Evolutionary conservation across 2,113 vertebrate species (phyloP).

Genomic region (Paramormyrops kingsleyae): DNA sequence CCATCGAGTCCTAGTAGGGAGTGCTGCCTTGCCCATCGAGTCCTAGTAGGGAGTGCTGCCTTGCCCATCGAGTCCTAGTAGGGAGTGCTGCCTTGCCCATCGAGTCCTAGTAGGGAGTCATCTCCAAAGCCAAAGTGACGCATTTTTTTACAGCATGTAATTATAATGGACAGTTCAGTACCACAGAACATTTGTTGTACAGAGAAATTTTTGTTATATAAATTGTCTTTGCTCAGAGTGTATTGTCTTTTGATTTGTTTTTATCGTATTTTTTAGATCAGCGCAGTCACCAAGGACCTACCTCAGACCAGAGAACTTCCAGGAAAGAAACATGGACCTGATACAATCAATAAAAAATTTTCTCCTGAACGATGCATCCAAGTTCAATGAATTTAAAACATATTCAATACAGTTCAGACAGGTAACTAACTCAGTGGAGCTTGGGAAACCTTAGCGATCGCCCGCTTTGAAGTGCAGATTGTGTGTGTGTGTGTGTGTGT

Average conservation of each 20-base stretch:
- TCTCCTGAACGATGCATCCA: conserved; percentile 78
- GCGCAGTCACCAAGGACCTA: conserved; percentile 57
- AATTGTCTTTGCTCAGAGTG: not conserved
- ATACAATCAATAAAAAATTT: conserved; percentile 87
- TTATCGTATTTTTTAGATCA: conserved; percentile 15
- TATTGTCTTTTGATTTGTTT: not conserved
- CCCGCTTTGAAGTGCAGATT: not conserved
- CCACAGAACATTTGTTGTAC: not conserved
- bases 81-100: not conserved
- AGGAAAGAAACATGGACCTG: conserved; percentile 84
- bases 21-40: too few relatives aligned
- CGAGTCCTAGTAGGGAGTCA: too few relatives aligned
- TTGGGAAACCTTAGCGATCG: not conserved
- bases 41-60: not conserved
- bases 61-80: not conserved
- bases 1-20: not conserved
- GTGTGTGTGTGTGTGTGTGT: not conserved
- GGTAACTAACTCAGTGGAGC: conserved; percentile 54
- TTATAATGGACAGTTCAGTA: not conserved
- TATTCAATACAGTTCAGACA: conserved; percentile 93
- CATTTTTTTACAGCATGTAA: not conserved
- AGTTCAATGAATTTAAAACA: conserved; percentile 88
- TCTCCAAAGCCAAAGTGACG: not conserved
- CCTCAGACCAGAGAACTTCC: conserved; percentile 84
- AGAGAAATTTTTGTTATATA: not conserved